Evolutionary conservation across 1,140 invertebrate species (phyloP).

Genomic region (Drosophila ercepeae): DNA sequence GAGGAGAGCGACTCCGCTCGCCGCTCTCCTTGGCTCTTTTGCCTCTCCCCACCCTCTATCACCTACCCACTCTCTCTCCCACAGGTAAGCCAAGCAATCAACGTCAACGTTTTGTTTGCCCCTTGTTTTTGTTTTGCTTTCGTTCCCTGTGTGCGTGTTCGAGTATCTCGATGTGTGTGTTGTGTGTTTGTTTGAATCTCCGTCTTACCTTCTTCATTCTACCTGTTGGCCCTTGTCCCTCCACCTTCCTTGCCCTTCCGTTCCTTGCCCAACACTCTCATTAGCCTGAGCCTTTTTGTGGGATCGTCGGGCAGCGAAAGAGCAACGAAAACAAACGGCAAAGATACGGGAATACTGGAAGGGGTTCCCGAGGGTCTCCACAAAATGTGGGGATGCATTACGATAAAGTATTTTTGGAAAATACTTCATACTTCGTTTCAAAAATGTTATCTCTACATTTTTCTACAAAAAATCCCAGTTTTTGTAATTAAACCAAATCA

Average conservation of each 20-base stretch:
- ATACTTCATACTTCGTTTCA: no score
- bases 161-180: slow-evolving; percentile 1
- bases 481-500: neutral
- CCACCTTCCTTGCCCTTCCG: neutral
- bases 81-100: slow-evolving; percentile 53
- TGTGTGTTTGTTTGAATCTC: slow-evolving; percentile 27
- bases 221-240: slow-evolving; percentile 28
- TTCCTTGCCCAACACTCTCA: slow-evolving; percentile 3
- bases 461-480: neutral
- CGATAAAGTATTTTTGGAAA: neutral
- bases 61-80: neutral
- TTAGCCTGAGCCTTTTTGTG: slow-evolving; percentile 39
- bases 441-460: no score
- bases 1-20: slow-evolving; percentile 17
- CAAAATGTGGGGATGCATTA: neutral
- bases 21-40: neutral
- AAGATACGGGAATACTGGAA: neutral
- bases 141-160: slow-evolving; percentile 28
- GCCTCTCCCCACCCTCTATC: neutral
- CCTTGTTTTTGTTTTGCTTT: slow-evolving; percentile 55
- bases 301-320: slow-evolving; percentile 36
- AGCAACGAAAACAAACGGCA: slow-evolving; percentile 37
- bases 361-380: neutral
- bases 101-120: slow-evolving; percentile 41
- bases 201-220: slow-evolving; percentile 21